Conservation (phyloP, 2,113 vertebrate genomes). For the Gymnocephalus cernua region DNA sequence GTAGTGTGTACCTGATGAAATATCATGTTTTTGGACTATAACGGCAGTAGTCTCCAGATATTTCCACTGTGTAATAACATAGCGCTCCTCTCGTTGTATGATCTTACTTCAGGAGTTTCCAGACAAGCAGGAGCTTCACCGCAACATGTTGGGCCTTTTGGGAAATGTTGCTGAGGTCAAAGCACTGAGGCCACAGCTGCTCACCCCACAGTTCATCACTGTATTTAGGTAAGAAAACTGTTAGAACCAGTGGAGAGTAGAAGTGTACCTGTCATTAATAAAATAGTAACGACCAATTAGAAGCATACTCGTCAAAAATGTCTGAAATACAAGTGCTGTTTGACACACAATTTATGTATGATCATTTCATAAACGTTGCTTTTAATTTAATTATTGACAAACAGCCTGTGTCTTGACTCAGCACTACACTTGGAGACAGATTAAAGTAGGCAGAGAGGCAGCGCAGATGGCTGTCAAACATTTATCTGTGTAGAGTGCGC, state of each 20-base stretch:
- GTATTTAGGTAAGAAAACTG: slow-evolving; percentile 91
- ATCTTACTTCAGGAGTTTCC: slow-evolving; percentile 90
- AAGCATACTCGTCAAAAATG: not conserved
- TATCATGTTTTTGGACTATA: not conserved
- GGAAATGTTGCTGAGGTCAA: slow-evolving; percentile 97
- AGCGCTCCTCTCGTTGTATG: not conserved
- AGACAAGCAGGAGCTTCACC: slow-evolving; percentile 97
- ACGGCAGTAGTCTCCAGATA: not conserved
- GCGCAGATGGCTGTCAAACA: too few relatives aligned
- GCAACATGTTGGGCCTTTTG: slow-evolving; percentile 97
- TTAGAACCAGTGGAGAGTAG: too few relatives aligned
- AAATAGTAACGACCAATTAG: not conserved
- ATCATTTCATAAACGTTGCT: too few relatives aligned
- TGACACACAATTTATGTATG: too few relatives aligned
- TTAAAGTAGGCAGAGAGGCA: too few relatives aligned
- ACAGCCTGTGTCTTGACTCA: too few relatives aligned
- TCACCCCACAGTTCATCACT: slow-evolving; percentile 95
- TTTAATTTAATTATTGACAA: too few relatives aligned
- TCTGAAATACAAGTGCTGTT: too few relatives aligned
- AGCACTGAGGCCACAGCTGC: slow-evolving; percentile 92
- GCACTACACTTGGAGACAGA: too few relatives aligned
- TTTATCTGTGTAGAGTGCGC: not conserved
- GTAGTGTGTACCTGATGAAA: not conserved
- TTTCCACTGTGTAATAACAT: not conserved
- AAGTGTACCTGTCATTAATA: not conserved